phyloP scores from a whole-genome alignment of 2,888 invertebrate species.

The Galerucella pusilla region DNA sequence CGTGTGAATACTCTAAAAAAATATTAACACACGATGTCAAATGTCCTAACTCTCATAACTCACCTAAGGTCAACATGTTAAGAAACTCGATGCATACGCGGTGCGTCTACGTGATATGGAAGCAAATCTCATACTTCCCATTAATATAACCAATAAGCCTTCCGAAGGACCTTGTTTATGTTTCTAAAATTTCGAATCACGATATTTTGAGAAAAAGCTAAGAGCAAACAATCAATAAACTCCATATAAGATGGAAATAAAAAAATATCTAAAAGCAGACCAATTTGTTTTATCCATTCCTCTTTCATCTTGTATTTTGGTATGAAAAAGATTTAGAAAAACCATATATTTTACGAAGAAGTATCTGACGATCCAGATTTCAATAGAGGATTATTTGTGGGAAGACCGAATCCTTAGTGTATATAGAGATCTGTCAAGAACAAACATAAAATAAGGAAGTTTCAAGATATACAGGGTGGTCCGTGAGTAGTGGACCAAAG shows the following conservation, averaged over 20 bases:
- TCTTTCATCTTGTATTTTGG: conserved; percentile 45
- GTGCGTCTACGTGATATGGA: background rate
- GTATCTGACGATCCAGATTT: conserved; percentile 57
- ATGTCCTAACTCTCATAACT: no score
- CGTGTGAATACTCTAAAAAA: no score
- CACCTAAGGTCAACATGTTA: no score
- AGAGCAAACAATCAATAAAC: background rate
- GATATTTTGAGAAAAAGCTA: background rate
- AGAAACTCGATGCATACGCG: no score
- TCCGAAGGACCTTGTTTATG: background rate
- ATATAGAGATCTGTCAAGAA: conserved; percentile 53
- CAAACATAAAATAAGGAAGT: conserved; percentile 53
- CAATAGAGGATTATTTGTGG: conserved; percentile 44
- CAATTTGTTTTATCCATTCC: conserved; percentile 26
- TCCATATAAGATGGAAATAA: background rate
- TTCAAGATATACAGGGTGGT: conserved; percentile 38
- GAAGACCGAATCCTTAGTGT: conserved; percentile 46
- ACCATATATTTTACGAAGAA: conserved; percentile 55
- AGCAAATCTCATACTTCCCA: background rate
- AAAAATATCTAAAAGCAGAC: conserved; percentile 13
- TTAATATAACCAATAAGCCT: background rate
- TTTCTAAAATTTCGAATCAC: background rate
- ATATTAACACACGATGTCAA: no score
- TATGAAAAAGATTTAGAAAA: conserved; percentile 41
- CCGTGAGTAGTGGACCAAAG: no score